phyloP scores from a whole-genome alignment of 2,888 invertebrate species.

The Drosophila prolongata region DNA sequence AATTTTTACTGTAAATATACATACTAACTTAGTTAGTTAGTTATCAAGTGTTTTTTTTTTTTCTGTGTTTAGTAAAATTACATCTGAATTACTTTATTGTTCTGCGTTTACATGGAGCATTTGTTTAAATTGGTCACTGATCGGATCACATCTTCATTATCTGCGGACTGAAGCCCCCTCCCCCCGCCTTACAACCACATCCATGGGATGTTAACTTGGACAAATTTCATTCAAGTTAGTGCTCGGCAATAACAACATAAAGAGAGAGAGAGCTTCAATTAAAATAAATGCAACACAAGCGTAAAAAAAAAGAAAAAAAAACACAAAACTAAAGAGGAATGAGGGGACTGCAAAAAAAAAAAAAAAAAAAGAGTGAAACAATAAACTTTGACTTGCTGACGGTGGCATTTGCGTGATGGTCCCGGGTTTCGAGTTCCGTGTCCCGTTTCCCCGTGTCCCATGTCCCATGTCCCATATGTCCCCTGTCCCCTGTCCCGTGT shows the following conservation, averaged over 20 bases:
- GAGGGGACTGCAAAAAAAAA: neutral
- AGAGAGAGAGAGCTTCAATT: conserved; percentile 41
- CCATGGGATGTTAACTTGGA: conserved; percentile 1
- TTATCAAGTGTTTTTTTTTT: no score
- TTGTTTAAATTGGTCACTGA: neutral
- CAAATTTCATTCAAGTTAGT: conserved; percentile 23
- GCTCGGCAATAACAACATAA: conserved; percentile 3
- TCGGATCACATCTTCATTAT: neutral
- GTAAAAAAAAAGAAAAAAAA: conserved; percentile 22
- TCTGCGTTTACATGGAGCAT: neutral
- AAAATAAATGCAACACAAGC: conserved; percentile 53
- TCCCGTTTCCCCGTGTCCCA: neutral
- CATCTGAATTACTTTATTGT: neutral
- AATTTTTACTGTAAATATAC: no score
- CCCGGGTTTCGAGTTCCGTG: neutral
- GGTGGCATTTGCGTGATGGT: conserved; percentile 47
- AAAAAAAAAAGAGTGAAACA: conserved; percentile 31
- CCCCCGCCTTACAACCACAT: neutral
- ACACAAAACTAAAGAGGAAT: conserved; percentile 5
- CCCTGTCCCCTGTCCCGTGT: conserved; percentile 11
- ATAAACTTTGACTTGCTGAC: conserved; percentile 55
- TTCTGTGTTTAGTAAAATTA: no score
- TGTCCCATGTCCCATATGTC: conserved; percentile 9
- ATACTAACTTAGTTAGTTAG: no score
- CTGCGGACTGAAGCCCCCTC: neutral